Conservation (phyloP, 2,888 invertebrate genomes). For the Lasioglossum malachurum region DNA sequence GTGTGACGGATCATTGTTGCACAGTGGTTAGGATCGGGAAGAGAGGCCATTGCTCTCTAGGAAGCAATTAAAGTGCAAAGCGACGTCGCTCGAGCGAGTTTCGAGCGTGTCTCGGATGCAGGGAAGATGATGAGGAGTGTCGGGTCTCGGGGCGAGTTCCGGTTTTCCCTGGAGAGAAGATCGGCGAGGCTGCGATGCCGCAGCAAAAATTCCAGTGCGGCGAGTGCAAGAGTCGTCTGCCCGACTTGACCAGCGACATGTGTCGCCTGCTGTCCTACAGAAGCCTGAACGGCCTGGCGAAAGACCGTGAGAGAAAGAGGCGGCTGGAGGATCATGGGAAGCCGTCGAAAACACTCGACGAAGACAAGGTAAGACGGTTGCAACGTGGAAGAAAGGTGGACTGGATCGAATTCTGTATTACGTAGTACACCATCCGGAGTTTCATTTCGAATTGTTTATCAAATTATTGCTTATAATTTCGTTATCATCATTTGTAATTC, state of each 20-base stretch:
- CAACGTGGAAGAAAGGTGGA: background rate
- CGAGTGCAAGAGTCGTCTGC: constrained; percentile 73
- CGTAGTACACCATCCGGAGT: no score
- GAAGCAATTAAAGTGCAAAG: background rate
- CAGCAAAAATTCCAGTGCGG: constrained; percentile 76
- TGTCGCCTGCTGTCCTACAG: constrained; percentile 78
- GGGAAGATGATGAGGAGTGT: constrained; percentile 46
- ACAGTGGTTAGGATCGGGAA: background rate
- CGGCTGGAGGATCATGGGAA: constrained; percentile 49
- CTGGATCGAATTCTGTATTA: no score
- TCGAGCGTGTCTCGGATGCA: constrained; percentile 34
- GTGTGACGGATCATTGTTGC: background rate
- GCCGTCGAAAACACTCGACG: constrained; percentile 37
- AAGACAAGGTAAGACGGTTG: constrained; percentile 60
- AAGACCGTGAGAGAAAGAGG: constrained; percentile 60
- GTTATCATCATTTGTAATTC: no score
- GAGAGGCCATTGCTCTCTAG: background rate
- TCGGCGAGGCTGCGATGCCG: constrained; percentile 70
- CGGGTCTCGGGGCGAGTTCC: constrained; percentile 18
- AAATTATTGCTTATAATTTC: no score
- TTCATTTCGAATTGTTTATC: no score
- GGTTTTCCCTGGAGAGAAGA: constrained; percentile 42
- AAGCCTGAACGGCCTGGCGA: constrained; percentile 70
- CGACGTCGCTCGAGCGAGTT: constrained; percentile 30
- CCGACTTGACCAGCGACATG: constrained; percentile 76